phyloP scores from a whole-genome alignment of 2,888 invertebrate genomes.

The Orthosia incerta region DNA sequence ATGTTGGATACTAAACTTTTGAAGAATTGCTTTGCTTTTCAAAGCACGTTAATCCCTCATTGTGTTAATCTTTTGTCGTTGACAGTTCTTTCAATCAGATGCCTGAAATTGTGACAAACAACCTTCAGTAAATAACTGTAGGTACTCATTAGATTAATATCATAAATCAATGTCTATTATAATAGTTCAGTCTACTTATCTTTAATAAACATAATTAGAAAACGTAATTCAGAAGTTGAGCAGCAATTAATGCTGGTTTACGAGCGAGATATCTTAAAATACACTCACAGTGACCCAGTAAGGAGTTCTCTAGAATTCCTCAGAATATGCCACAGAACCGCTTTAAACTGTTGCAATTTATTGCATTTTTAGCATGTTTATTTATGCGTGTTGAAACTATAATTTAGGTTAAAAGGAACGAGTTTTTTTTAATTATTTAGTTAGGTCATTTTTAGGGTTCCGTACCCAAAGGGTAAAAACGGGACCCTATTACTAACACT shows the following conservation, averaged over 20 bases:
- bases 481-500: no score
- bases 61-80: no score
- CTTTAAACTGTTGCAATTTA: slow-evolving; percentile 47
- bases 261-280: slow-evolving; percentile 46
- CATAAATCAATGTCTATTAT: slow-evolving; percentile 4
- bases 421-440: background rate
- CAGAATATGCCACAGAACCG: slow-evolving; percentile 24
- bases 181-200: background rate
- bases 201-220: slow-evolving; percentile 28
- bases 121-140: background rate
- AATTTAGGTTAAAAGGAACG: slow-evolving; percentile 11
- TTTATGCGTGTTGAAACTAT: slow-evolving; percentile 29
- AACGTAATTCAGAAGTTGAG: slow-evolving; percentile 25
- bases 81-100: no score
- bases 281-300: slow-evolving; percentile 50
- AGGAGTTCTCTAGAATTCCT: slow-evolving; percentile 43
- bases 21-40: background rate
- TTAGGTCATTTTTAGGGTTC: background rate
- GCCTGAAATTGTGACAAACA: no score
- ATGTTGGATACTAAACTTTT: slow-evolving; percentile 2
- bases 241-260: slow-evolving; percentile 31
- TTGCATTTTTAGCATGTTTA: slow-evolving; percentile 32
- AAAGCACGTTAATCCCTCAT: background rate
- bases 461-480: no score
- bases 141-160: background rate